phyloP scores from a whole-genome alignment of 2,888 invertebrate genomes.

The Dysmachus trigonus region DNA sequence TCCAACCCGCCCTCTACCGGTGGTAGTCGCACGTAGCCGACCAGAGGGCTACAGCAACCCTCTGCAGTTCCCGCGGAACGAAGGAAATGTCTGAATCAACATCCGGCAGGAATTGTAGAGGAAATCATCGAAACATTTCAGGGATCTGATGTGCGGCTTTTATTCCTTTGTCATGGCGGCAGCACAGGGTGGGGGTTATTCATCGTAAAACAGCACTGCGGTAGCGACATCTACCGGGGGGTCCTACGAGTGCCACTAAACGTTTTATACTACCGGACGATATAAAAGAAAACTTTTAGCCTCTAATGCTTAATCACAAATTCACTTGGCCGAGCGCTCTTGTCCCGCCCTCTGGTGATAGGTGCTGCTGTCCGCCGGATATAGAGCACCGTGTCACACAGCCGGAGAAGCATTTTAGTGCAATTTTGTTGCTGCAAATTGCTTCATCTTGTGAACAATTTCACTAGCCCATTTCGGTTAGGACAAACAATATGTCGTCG shows the following conservation, averaged over 20 bases:
- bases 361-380: background rate
- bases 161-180: background rate
- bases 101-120: constrained; percentile 16
- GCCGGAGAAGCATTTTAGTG: background rate
- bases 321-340: background rate
- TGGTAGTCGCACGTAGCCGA: background rate
- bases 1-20: background rate
- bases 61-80: background rate
- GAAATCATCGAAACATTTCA: constrained; percentile 29
- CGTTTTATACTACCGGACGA: background rate
- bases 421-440: background rate
- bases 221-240: background rate
- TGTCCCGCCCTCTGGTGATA: too few species aligned
- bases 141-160: background rate
- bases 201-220: background rate
- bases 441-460: background rate
- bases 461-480: background rate
- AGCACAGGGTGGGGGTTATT: background rate
- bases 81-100: constrained; percentile 33
- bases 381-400: background rate
- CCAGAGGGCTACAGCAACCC: background rate
- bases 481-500: background rate
- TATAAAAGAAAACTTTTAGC: background rate
- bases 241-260: background rate
- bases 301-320: background rate